Evolutionary conservation across 1,140 invertebrate genomes (phyloP).

Genomic region (Brachionus sp.): DNA sequence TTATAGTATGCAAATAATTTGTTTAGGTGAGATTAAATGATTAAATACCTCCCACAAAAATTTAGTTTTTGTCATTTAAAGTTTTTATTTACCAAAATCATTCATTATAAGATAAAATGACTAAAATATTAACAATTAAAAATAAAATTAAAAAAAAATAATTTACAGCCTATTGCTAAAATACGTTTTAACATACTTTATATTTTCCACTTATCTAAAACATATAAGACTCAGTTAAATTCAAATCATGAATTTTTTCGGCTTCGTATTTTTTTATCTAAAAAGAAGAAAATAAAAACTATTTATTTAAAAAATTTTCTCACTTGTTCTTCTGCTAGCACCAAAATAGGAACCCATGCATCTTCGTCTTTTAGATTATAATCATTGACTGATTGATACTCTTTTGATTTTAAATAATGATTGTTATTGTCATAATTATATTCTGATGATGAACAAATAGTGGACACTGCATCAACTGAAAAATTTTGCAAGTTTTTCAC

Average conservation of each 20-base stretch:
- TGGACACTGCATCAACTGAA: neutral
- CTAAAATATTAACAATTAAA: neutral
- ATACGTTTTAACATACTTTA: neutral
- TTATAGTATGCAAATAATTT: too few species aligned
- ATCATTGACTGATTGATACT: neutral
- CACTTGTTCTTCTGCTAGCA: conserved; percentile 42
- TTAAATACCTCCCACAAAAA: too few species aligned
- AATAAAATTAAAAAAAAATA: neutral
- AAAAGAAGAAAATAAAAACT: neutral
- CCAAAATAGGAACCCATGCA: conserved; percentile 44
- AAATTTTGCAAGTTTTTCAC: conserved; percentile 35
- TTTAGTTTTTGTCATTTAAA: too few species aligned
- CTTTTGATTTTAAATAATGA: conserved; percentile 22
- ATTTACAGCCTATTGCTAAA: neutral
- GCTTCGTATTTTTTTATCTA: conserved; percentile 40
- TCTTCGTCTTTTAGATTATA: conserved; percentile 42
- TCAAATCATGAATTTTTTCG: neutral
- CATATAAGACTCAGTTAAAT: conserved; percentile 29
- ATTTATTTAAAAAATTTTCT: neutral
- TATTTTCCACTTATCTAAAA: neutral
- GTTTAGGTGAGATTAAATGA: too few species aligned
- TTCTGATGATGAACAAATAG: neutral
- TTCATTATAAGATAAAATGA: neutral
- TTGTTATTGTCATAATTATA: conserved; percentile 8
- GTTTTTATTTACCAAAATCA: too few species aligned